Evolutionary conservation across 2,797 vertebrate species (phyloP).

Genomic region (Ara ararauna): DNA sequence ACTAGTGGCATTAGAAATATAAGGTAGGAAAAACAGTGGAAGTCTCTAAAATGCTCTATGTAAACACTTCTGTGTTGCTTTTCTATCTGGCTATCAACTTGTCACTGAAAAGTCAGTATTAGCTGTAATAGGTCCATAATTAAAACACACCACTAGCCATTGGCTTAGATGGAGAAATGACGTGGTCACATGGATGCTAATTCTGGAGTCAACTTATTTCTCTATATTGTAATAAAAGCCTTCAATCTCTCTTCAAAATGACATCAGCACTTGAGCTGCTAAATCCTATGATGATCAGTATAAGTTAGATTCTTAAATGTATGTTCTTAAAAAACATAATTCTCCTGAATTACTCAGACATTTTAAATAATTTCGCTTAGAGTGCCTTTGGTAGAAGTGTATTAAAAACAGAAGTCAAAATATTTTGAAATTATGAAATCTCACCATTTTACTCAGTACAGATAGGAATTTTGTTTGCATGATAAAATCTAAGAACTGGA

Average conservation of each 20-base stretch:
- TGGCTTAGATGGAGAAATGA: not conserved
- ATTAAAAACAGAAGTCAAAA: conserved; percentile 23
- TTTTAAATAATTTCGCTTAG: not conserved
- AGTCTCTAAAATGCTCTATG: not conserved
- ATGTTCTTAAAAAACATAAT: not conserved
- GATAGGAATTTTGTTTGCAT: conserved; percentile 9
- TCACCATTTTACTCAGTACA: not conserved
- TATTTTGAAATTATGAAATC: conserved; percentile 23
- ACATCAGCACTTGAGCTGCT: not conserved
- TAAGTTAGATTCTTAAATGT: not conserved
- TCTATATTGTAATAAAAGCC: not conserved
- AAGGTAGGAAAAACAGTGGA: not conserved
- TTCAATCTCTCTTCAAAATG: not conserved
- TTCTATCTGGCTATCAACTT: not conserved
- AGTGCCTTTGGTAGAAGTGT: not conserved
- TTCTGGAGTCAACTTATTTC: not conserved
- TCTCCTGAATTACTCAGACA: not conserved
- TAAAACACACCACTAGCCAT: not conserved
- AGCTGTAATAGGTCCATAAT: not conserved
- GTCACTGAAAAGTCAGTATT: not conserved
- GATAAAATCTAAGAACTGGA: conserved; percentile 3
- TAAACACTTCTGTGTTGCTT: not conserved
- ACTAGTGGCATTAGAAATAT: not conserved
- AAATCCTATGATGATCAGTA: not conserved
- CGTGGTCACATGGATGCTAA: not conserved